A percentile compares a stretch with the other conserved stretches of the same genome.
Conservation (phyloP, 2,797 vertebrate species). For the Bradypus variegatus region DNA sequence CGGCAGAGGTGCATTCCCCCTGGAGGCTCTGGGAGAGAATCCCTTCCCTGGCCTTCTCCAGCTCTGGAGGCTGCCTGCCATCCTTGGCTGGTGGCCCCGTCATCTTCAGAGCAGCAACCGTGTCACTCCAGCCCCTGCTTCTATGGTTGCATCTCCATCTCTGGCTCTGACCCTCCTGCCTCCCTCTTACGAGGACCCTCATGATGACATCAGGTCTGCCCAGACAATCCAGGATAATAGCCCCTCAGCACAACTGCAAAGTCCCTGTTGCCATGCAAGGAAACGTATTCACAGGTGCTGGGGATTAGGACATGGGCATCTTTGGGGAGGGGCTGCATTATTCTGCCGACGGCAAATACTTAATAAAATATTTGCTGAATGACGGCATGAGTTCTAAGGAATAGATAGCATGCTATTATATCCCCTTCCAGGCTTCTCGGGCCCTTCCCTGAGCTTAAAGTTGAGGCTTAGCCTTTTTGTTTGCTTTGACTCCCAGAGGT, state of each 20-base stretch:
- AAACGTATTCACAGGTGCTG: not conserved
- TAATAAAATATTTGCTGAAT: not conserved
- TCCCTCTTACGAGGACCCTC: not conserved
- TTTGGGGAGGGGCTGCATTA: not conserved
- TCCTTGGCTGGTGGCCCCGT: not conserved
- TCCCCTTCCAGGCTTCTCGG: not conserved
- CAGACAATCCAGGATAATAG: not conserved
- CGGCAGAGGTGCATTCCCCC: not conserved
- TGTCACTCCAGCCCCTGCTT: not conserved
- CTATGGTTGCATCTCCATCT: not conserved
- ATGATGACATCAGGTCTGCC: not conserved
- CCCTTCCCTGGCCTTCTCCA: not conserved
- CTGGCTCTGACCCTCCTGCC: not conserved
- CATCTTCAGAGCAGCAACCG: not conserved
- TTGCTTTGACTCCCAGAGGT: not conserved
- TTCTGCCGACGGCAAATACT: not conserved
- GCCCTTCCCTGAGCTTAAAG: not conserved
- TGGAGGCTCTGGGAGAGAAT: not conserved
- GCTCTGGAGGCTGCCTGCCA: not conserved
- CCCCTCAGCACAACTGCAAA: not conserved
- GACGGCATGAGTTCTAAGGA: not conserved
- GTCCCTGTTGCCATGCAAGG: not conserved
- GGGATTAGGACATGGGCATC: not conserved
- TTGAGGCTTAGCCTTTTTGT: not conserved
- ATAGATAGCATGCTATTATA: not conserved